phyloP scores from a whole-genome alignment of 2,113 vertebrate species.

The Cyphomyrus discorhynchus region DNA sequence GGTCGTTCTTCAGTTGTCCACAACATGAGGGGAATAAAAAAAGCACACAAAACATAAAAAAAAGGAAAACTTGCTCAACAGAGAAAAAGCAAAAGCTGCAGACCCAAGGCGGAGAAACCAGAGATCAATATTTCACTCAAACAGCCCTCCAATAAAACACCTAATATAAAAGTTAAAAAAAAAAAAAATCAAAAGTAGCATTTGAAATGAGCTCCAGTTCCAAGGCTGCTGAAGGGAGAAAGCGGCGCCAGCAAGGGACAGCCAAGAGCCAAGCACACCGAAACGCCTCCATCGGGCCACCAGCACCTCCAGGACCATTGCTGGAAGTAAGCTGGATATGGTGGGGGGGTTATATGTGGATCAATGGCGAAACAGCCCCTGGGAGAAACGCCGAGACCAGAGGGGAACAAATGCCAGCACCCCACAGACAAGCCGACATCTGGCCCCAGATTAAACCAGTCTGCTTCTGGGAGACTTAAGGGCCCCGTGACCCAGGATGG shows the following conservation, averaged over 20 bases:
- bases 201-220: not conserved
- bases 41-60: not conserved
- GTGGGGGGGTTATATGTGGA: slow-evolving; percentile 22
- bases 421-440: slow-evolving; percentile 39
- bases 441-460: slow-evolving; percentile 54
- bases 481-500: slow-evolving; percentile 48
- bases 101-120: not conserved
- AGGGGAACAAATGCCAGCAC: slow-evolving; percentile 32
- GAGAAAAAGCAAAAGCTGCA: not conserved
- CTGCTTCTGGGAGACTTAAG: slow-evolving; percentile 56
- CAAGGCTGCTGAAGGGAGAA: not conserved
- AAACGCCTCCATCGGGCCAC: not conserved
- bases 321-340: slow-evolving; percentile 37
- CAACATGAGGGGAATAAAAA: not conserved
- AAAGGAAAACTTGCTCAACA: not conserved
- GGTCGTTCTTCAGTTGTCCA: not conserved
- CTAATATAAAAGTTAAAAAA: not conserved
- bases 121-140: not conserved
- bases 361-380: slow-evolving; percentile 45
- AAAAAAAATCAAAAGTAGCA: not conserved
- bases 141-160: not conserved
- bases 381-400: slow-evolving; percentile 38
- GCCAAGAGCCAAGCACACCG: not conserved
- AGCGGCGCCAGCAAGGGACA: not conserved
- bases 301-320: slow-evolving; percentile 19